Percentiles rank a stretch among this genome's conserved stretches.
Conservation (phyloP, 2,797 vertebrate species). For the Mormyrops attenuatus region DNA sequence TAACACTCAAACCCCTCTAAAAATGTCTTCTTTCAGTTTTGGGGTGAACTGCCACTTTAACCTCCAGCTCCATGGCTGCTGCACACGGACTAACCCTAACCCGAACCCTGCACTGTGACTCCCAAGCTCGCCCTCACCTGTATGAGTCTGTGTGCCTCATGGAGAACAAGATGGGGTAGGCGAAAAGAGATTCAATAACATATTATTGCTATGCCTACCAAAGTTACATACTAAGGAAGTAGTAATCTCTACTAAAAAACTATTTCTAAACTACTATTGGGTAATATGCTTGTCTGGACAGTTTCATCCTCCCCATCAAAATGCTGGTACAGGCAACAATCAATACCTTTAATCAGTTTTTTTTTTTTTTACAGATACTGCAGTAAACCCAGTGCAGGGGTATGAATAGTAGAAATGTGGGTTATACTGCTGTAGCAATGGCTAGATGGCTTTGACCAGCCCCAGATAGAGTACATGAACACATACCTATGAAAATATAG, state of each 20-base stretch:
- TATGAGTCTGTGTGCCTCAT: background rate
- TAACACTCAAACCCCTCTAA: background rate
- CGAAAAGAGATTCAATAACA: background rate
- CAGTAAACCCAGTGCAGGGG: background rate
- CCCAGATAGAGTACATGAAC: background rate
- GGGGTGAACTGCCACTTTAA: background rate
- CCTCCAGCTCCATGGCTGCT: background rate
- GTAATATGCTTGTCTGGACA: background rate
- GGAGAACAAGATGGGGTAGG: background rate
- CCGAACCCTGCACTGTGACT: background rate
- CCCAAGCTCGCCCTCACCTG: background rate
- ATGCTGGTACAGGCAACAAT: background rate
- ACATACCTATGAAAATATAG: background rate
- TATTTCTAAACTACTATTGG: background rate
- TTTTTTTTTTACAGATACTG: background rate
- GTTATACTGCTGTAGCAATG: background rate
- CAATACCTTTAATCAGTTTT: background rate
- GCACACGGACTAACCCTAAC: background rate
- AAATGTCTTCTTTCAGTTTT: background rate
- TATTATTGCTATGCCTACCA: background rate
- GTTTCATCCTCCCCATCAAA: background rate
- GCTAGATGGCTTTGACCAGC: background rate
- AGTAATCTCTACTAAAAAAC: background rate
- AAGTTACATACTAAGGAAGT: background rate
- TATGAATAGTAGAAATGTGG: background rate